These are phyloP conservation scores for Rhodeus uyekii DNA, from an alignment of 2,797 vertebrate species.

Conservation along the genomic window DNA sequence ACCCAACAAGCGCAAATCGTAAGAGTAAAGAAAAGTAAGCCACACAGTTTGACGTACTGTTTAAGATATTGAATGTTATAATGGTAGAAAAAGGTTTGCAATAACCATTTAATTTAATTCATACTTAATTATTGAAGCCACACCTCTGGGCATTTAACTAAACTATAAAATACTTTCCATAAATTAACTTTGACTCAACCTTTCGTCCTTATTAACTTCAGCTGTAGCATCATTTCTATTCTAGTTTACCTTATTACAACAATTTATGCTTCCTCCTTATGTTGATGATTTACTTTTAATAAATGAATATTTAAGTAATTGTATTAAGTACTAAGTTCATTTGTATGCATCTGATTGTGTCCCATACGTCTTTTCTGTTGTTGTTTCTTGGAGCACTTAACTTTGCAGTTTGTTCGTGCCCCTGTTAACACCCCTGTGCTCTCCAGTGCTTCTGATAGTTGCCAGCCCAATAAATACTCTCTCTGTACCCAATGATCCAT, in stretches of 20 bases:
- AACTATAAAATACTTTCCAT: background rate
- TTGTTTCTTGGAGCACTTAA: constrained; percentile 24
- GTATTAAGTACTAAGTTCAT: background rate
- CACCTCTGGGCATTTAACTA: background rate
- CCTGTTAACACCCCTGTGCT: constrained; percentile 60
- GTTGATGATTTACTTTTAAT: background rate
- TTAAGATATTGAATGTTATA: background rate
- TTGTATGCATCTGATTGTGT: constrained; percentile 21
- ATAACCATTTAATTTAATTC: background rate
- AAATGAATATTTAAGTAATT: background rate
- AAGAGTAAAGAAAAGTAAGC: background rate
- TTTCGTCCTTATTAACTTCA: background rate
- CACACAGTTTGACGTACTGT: background rate
- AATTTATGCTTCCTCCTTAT: background rate
- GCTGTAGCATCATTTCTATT: background rate
- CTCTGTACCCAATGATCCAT: constrained; percentile 68
- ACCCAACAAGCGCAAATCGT: background rate
- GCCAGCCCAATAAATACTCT: constrained; percentile 72
- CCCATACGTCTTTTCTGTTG: background rate
- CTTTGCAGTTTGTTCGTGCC: constrained; percentile 57
- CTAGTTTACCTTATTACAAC: background rate
- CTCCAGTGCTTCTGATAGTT: constrained; percentile 64
- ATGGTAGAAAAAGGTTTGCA: background rate
- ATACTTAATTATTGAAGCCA: background rate
- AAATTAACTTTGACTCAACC: background rate